Conservation (phyloP, 2,888 invertebrate genomes). For the Drosophila pegasa region DNA sequence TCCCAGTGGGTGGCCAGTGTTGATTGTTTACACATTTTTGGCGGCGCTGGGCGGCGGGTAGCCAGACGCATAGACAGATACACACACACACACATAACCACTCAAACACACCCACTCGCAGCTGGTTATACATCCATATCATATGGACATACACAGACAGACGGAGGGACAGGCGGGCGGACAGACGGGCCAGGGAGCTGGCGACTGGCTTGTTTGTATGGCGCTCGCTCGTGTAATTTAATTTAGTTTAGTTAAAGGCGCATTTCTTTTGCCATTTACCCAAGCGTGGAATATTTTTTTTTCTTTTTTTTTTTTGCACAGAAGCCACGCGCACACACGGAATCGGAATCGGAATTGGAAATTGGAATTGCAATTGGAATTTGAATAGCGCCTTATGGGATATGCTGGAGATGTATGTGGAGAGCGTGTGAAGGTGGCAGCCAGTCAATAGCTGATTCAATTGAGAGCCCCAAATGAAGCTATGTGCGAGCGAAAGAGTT, state of each 20-base stretch:
- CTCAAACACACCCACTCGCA: constrained; percentile 45
- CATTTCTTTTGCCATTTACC: constrained; percentile 47
- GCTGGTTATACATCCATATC: constrained; percentile 25
- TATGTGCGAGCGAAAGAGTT: background rate
- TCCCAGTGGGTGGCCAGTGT: constrained; percentile 64
- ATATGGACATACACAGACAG: background rate
- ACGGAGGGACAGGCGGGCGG: background rate
- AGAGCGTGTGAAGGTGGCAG: constrained; percentile 20
- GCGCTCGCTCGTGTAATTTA: constrained; percentile 51
- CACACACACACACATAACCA: constrained; percentile 2
- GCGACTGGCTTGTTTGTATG: constrained; percentile 37
- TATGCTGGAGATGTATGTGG: background rate
- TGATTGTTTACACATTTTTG: constrained; percentile 79
- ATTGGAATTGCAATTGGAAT: constrained; percentile 57
- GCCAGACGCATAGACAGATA: constrained; percentile 32
- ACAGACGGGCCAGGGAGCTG: constrained; percentile 25
- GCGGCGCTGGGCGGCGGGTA: constrained; percentile 51
- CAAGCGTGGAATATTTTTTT: constrained; percentile 50
- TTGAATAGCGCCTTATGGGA: constrained; percentile 26
- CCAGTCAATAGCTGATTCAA: constrained; percentile 12
- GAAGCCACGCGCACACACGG: constrained; percentile 31
- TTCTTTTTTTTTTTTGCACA: constrained; percentile 32
- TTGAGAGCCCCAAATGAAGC: constrained; percentile 9
- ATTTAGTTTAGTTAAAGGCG: constrained; percentile 71
- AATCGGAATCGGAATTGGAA: constrained; percentile 16